Evolutionary conservation across 1,140 invertebrate species (phyloP).

Genomic region (Lycorma delicatula): DNA sequence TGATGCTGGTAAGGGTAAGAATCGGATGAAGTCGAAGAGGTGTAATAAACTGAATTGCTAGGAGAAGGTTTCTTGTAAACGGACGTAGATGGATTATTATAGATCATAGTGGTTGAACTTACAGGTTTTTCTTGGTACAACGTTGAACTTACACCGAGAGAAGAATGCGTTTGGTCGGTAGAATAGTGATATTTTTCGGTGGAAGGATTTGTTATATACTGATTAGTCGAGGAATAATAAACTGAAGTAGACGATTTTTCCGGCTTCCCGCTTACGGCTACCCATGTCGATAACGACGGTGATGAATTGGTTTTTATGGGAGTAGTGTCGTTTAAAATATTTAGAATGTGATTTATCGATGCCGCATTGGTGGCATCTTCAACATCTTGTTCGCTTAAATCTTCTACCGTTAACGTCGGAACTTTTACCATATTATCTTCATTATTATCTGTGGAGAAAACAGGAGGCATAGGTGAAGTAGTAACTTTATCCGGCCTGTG

Average conservation of each 20-base stretch:
- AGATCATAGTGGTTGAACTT: slow-evolving; percentile 22
- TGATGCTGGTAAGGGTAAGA: too few relatives aligned
- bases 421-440: slow-evolving; percentile 42
- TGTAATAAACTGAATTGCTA: too few relatives aligned
- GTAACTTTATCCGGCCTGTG: too few relatives aligned
- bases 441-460: not conserved
- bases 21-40: too few relatives aligned
- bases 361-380: slow-evolving; percentile 34
- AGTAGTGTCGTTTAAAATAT: slow-evolving; percentile 35
- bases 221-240: slow-evolving; percentile 12
- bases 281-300: slow-evolving; percentile 42
- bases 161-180: too few relatives aligned
- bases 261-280: slow-evolving; percentile 39
- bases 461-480: too few relatives aligned
- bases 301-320: slow-evolving; percentile 25
- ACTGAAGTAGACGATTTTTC: slow-evolving; percentile 28
- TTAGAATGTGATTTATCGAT: slow-evolving; percentile 42
- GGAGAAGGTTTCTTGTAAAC: slow-evolving; percentile 20
- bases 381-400: slow-evolving; percentile 34
- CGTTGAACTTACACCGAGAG: too few relatives aligned
- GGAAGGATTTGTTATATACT: too few relatives aligned
- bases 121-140: too few relatives aligned
- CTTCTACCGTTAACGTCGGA: slow-evolving; percentile 43
- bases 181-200: too few relatives aligned
- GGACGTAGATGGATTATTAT: slow-evolving; percentile 24